phyloP scores from a whole-genome alignment of 2,797 vertebrate genomes.

The Chanos chanos region DNA sequence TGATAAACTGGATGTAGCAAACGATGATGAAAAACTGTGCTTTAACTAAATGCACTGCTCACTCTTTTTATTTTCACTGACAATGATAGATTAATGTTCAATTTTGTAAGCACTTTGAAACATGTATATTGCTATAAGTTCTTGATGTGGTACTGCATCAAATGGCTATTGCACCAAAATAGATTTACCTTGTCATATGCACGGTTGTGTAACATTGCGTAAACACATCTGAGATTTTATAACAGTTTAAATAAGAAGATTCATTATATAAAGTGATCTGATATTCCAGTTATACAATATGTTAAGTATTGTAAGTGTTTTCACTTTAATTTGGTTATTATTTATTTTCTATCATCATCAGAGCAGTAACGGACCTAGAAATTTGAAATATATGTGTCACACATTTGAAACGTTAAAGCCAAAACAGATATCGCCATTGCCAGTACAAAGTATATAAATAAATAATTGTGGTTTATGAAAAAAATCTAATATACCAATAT shows the following conservation, averaged over 20 bases:
- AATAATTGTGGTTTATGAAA: constrained; percentile 71
- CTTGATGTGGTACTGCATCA: constrained; percentile 25
- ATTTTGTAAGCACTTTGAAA: neutral
- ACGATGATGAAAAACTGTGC: too few species aligned
- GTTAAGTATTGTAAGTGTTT: constrained; percentile 18
- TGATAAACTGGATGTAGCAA: too few species aligned
- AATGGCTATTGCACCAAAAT: constrained; percentile 40
- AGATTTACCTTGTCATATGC: constrained; percentile 9
- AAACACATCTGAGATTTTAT: too few species aligned
- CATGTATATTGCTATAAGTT: constrained; percentile 37
- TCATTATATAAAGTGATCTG: too few species aligned
- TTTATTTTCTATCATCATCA: constrained; percentile 62
- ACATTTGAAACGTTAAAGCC: constrained; percentile 70
- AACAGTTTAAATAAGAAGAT: too few species aligned
- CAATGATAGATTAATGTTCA: constrained; percentile 6
- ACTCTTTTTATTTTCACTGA: neutral
- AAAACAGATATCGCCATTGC: constrained; percentile 68
- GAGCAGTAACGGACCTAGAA: constrained; percentile 67
- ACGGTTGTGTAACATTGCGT: constrained; percentile 16
- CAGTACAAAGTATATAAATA: constrained; percentile 76
- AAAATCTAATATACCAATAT: constrained; percentile 81
- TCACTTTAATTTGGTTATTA: constrained; percentile 43
- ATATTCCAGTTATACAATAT: neutral
- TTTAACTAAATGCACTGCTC: too few species aligned
- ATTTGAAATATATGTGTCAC: constrained; percentile 65